Conservation (phyloP, 2,113 vertebrate species). For the Galeopterus variegatus region DNA sequence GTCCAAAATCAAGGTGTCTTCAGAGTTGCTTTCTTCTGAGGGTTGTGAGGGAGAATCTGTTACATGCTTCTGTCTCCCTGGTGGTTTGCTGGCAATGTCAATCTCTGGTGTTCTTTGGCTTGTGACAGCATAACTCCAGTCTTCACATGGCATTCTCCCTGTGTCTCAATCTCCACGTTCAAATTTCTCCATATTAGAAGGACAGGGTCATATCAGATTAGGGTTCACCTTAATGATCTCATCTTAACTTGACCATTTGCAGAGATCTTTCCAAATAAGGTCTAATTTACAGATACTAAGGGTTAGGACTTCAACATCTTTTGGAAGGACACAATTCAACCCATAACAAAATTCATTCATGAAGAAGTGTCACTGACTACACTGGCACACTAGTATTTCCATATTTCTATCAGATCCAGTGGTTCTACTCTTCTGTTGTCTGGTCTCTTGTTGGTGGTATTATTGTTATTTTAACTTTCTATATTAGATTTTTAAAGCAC, state of each 20-base stretch:
- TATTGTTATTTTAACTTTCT: neutral
- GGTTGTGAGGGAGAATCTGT: neutral
- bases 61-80: neutral
- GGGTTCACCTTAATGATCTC: neutral
- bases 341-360: neutral
- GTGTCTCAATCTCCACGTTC: neutral
- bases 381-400: neutral
- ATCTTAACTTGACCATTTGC: neutral
- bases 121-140: neutral
- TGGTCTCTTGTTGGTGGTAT: neutral
- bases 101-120: neutral
- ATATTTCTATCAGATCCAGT: neutral
- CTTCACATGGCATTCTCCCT: neutral
- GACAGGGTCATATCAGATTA: neutral
- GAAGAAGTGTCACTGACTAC: neutral
- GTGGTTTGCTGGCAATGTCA: neutral
- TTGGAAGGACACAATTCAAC: neutral
- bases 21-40: neutral
- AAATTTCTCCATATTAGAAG: neutral
- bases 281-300: neutral
- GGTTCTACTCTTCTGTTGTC: neutral
- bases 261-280: neutral
- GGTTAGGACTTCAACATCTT: neutral
- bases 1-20: neutral
- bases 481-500: neutral